Evolutionary conservation across 2,113 vertebrate genomes (phyloP).

Genomic region (Piaya cayana): DNA sequence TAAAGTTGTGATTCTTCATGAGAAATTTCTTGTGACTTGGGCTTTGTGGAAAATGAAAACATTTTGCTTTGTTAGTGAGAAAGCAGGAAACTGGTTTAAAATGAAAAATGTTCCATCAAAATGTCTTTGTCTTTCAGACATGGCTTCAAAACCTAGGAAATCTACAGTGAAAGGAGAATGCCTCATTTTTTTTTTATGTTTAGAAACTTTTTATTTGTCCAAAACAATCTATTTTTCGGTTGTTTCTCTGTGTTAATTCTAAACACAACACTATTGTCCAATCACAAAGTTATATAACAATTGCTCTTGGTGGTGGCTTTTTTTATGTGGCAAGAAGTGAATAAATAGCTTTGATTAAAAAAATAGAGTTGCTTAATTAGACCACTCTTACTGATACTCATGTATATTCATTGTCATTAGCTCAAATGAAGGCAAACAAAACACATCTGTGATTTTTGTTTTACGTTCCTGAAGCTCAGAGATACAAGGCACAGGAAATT

Average conservation of each 20-base stretch:
- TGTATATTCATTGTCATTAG: neutral
- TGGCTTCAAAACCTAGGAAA: neutral
- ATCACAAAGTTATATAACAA: neutral
- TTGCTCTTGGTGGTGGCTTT: neutral
- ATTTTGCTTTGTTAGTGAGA: neutral
- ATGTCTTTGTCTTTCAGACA: neutral
- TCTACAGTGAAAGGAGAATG: neutral
- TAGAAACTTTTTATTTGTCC: rapidly evolving
- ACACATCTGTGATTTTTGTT: neutral
- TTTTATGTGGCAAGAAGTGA: neutral
- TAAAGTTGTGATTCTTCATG: neutral
- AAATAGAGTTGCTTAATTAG: neutral
- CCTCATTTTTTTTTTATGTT: neutral
- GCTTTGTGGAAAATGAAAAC: neutral
- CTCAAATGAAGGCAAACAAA: neutral
- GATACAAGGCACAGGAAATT: neutral
- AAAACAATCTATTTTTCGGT: neutral
- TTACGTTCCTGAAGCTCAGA: neutral
- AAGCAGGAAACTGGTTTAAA: neutral
- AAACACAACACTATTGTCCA: neutral
- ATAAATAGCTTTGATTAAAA: neutral
- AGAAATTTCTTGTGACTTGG: neutral
- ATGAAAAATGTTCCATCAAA: neutral
- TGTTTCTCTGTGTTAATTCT: neutral
- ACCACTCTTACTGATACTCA: neutral